Conservation (phyloP, 2,113 vertebrate species). For the Anguilla rostrata region DNA sequence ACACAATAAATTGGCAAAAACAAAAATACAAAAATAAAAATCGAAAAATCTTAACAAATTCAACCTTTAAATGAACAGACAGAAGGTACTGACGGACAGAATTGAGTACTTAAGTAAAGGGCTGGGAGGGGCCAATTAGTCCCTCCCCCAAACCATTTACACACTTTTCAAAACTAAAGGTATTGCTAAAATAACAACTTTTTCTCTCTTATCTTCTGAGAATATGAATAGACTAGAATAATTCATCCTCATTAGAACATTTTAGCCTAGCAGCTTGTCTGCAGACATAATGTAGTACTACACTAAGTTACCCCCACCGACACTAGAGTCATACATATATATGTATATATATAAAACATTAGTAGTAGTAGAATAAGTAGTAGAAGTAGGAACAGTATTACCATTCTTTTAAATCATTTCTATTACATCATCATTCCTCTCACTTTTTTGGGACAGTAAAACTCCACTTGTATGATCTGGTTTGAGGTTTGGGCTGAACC, state of each 20-base stretch:
- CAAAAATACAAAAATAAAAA: conserved; percentile 69
- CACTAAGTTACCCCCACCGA: conserved; percentile 68
- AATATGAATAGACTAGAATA: conserved; percentile 61
- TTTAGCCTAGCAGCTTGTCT: conserved; percentile 64
- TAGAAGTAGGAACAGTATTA: conserved; percentile 75
- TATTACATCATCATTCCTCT: conserved; percentile 49
- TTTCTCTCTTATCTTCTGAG: conserved; percentile 49
- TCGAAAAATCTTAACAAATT: conserved; percentile 49
- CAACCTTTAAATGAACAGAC: conserved; percentile 44
- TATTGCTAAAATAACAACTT: conserved; percentile 68
- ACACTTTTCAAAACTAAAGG: conserved; percentile 72
- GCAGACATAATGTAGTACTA: conserved; percentile 66
- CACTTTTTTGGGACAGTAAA: conserved; percentile 50
- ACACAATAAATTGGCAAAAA: conserved; percentile 63
- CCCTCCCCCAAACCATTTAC: background rate
- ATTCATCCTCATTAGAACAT: conserved; percentile 58
- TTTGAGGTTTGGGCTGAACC: conserved; percentile 12
- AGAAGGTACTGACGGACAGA: conserved; percentile 63
- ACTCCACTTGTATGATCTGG: conserved; percentile 52
- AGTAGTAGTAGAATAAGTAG: conserved; percentile 70
- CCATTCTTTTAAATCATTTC: conserved; percentile 62
- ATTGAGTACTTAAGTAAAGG: conserved; percentile 23
- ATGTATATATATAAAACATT: conserved; percentile 53
- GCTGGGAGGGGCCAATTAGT: background rate
- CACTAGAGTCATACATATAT: conserved; percentile 51